phyloP scores from a whole-genome alignment of 2,113 vertebrate genomes.

The Trogon surrucura region DNA sequence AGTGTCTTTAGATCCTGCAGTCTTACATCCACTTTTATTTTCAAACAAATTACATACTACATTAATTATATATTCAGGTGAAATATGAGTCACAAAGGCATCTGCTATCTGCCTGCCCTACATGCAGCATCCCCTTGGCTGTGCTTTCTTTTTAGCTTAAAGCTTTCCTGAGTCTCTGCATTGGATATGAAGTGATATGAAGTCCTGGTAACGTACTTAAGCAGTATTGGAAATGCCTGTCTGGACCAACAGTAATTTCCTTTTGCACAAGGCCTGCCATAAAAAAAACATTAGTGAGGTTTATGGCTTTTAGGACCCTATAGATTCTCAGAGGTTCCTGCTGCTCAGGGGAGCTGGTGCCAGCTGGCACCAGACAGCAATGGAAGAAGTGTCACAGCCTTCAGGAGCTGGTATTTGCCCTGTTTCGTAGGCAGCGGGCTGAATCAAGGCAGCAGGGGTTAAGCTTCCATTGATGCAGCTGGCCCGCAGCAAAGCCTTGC shows the following conservation, averaged over 20 bases:
- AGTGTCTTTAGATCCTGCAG: background rate
- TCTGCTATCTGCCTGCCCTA: background rate
- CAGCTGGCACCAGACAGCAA: background rate
- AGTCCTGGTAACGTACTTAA: background rate
- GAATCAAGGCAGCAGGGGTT: background rate
- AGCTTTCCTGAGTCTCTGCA: background rate
- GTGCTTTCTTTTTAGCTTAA: background rate
- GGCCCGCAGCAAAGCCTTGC: background rate
- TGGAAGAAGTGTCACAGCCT: background rate
- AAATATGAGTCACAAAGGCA: background rate
- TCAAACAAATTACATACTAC: conserved; percentile 8
- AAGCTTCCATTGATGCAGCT: background rate
- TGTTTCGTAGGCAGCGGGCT: background rate
- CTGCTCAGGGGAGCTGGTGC: background rate
- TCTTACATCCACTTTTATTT: conserved; percentile 18
- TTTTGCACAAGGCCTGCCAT: background rate
- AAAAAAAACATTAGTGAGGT: background rate
- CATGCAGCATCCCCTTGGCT: background rate
- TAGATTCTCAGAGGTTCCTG: background rate
- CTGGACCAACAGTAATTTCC: background rate
- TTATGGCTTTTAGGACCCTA: background rate
- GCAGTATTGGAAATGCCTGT: background rate
- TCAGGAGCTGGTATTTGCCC: background rate
- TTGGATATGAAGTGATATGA: background rate
- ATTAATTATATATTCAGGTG: conserved; percentile 43